Evolutionary conservation across 2,113 vertebrate genomes (phyloP), one percentile per base, ranked within the genome.

Genomic region (Rostratula benghalensis): DNA sequence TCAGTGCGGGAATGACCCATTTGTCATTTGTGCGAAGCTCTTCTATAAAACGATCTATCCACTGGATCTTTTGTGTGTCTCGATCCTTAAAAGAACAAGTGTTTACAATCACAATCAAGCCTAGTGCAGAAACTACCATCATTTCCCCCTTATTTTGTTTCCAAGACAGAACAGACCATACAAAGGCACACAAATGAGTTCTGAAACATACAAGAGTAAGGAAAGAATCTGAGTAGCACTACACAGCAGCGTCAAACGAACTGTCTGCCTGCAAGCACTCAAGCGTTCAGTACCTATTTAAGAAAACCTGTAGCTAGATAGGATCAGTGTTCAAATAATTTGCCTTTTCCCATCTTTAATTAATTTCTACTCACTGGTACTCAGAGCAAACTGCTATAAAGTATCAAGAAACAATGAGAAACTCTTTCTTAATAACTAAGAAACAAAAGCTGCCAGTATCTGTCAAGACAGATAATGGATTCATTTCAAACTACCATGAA

Each of bases 21-120:
- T 99, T 99, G 97, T 99, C 99, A 97, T 99, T 99, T 96, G 99
- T 99, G 97, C 99, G 99, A 96, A 99, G 98, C 92, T 99, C 99
- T 98, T 99, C 99, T 98, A 99, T 99, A 98, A 99, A 99, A 78
- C 99, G 99, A 97, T 99, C 99, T 96, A 99, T 99, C 99, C 99
- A 99, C 87, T 99, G 99, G 94, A 99, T 99, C 98, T 99, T 99
- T 80, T 99, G 99, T 8, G 99, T 99, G 95, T 99, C 99, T 97
- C 99, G 98, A 97, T 99, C 99, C 99, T 99, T 97, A 39, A 87
- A 87, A 97, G 75, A 95, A 93, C 33, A 97, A 89, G 35, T 23
- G n/a, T 83, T 94, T 41, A 87, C 12, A 74, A 48, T 95, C 78
- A 97, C 88, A 90, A 60, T 89, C 90, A 95, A 92, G 61, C 30